phyloP scores from a whole-genome alignment of 2,797 vertebrate species.

The Phaenicophaeus curvirostris region DNA sequence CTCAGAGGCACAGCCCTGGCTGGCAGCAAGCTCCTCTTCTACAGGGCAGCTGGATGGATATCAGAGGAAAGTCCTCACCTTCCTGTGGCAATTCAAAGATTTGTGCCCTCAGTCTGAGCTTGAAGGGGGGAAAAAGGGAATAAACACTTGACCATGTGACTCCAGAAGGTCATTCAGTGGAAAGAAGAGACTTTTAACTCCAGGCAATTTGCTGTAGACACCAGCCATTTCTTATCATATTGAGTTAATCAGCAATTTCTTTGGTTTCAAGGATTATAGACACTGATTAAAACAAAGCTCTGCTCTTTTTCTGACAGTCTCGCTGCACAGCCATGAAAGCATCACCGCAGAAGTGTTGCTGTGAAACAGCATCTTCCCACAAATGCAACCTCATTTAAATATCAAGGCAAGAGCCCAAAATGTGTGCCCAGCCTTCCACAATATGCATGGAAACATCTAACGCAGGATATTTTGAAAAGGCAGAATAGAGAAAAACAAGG shows the following conservation, averaged over 20 bases:
- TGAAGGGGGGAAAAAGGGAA: neutral
- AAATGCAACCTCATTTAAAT: neutral
- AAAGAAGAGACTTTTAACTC: neutral
- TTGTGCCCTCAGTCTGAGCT: neutral
- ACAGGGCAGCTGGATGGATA: neutral
- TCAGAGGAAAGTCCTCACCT: neutral
- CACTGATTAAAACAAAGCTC: neutral
- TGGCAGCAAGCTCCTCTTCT: neutral
- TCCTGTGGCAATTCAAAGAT: neutral
- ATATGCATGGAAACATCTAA: neutral
- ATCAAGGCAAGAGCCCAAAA: neutral
- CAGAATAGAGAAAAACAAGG: neutral
- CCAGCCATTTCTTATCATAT: neutral
- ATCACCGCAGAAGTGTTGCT: neutral
- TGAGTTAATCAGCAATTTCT: neutral
- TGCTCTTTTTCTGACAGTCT: neutral
- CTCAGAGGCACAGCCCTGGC: accelerated
- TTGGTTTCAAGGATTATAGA: conserved; percentile 4
- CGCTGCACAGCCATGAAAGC: neutral
- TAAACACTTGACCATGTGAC: neutral
- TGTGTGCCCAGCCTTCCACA: neutral
- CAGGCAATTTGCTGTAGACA: conserved; percentile 3
- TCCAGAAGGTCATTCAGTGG: neutral
- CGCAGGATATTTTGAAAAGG: neutral
- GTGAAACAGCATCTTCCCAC: neutral